Percentiles rank a stretch among this genome's conserved stretches.
These are phyloP conservation scores for Macrostomum cliftonense DNA, from an alignment of 2,888 invertebrate species.

Conservation along the genomic window DNA sequence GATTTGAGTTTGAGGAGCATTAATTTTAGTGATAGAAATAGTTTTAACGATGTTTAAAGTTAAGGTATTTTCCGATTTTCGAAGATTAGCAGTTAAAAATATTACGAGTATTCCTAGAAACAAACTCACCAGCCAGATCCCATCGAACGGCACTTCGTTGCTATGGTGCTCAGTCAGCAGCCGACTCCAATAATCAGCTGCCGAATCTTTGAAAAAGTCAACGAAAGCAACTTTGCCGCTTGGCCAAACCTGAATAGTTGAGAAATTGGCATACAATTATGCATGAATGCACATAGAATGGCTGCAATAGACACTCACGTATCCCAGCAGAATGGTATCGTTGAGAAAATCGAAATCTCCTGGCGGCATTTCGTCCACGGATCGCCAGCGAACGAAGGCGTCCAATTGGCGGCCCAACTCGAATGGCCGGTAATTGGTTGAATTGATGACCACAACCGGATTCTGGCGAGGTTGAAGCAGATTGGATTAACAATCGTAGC, in stretches of 20 bases:
- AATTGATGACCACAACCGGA: slow-evolving; percentile 9
- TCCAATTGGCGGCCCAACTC: not conserved
- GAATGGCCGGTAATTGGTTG: slow-evolving; percentile 4
- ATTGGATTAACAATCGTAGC: too few species aligned
- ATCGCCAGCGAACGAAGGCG: slow-evolving; percentile 10
- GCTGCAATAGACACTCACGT: too few species aligned
- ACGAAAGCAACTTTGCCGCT: slow-evolving; percentile 18
- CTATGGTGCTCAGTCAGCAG: slow-evolving; percentile 17
- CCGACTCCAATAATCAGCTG: slow-evolving; percentile 18
- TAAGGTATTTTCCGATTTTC: too few species aligned
- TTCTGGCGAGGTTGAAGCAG: not conserved
- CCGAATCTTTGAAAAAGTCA: slow-evolving; percentile 18
- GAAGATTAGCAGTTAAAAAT: too few species aligned
- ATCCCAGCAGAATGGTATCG: not conserved
- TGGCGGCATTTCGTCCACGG: not conserved
- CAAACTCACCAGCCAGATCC: slow-evolving; percentile 21
- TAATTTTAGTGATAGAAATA: too few species aligned
- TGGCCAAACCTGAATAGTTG: slow-evolving; percentile 22
- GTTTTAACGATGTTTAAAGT: too few species aligned
- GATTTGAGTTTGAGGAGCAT: too few species aligned
- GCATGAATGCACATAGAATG: too few species aligned
- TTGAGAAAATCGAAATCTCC: not conserved
- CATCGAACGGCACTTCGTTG: slow-evolving; percentile 16
- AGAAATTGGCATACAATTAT: too few species aligned
- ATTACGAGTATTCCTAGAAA: too few species aligned